These are phyloP conservation scores for Bubo blakistoni DNA, from an alignment of 2,113 vertebrate genomes.

Conservation along the genomic window DNA sequence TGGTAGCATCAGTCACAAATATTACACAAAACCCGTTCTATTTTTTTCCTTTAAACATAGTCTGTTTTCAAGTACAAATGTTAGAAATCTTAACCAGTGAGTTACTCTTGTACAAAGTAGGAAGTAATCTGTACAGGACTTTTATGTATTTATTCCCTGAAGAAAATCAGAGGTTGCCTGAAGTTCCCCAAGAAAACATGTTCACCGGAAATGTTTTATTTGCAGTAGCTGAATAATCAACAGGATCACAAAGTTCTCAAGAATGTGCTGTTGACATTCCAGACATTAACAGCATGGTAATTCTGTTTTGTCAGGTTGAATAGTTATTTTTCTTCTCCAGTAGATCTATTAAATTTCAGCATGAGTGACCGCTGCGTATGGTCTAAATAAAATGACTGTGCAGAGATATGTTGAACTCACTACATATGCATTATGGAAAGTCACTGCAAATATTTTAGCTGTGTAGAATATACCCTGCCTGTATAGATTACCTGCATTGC, in stretches of 20 bases:
- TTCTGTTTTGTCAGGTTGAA: background rate
- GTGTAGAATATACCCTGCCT: background rate
- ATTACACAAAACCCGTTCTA: background rate
- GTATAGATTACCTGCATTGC: background rate
- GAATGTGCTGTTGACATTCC: background rate
- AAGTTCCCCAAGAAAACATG: background rate
- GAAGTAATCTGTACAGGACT: background rate
- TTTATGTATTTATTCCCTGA: background rate
- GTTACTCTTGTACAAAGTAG: background rate
- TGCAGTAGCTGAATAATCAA: background rate
- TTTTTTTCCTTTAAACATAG: background rate
- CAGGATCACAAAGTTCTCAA: background rate
- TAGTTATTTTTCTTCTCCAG: background rate
- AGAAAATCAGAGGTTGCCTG: background rate
- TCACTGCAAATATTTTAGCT: background rate
- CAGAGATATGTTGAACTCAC: background rate
- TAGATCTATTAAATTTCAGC: background rate
- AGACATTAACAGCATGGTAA: background rate
- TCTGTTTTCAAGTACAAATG: background rate
- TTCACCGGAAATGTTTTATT: background rate
- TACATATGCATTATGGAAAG: background rate
- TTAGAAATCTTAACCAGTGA: background rate
- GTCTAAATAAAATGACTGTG: background rate
- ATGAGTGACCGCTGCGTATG: rapidly evolving
- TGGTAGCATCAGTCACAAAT: background rate